Evolutionary conservation across 1,140 invertebrate species (phyloP).

Genomic region (Pentalonia nigronervosa): DNA sequence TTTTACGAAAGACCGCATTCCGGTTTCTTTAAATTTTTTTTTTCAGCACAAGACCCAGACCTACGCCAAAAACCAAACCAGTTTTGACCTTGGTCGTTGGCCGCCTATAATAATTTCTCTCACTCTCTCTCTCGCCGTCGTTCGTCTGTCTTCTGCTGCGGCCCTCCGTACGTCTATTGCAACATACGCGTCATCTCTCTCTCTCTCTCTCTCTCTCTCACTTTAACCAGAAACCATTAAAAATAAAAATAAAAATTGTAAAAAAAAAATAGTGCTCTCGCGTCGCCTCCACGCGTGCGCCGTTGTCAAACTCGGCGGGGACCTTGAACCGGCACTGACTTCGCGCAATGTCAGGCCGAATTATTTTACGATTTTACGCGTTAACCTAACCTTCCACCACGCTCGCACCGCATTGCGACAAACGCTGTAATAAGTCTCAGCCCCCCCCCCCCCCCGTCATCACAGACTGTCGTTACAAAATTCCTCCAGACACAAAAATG

Average conservation of each 20-base stretch:
- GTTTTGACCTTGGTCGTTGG: slow-evolving; percentile 54
- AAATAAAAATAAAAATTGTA: slow-evolving; percentile 45
- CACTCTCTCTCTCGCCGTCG: background rate
- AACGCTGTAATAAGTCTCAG: background rate
- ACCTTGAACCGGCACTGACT: slow-evolving; percentile 47
- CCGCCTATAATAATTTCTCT: slow-evolving; percentile 43
- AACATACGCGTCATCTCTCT: background rate
- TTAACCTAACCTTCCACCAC: slow-evolving; percentile 8
- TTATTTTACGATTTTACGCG: slow-evolving; percentile 55
- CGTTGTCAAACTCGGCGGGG: background rate
- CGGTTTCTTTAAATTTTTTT: slow-evolving; percentile 14
- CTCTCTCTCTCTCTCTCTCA: background rate
- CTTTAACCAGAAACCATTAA: slow-evolving; percentile 27
- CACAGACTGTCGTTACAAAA: slow-evolving; percentile 22
- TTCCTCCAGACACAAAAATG: slow-evolving; percentile 2
- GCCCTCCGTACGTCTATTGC: background rate
- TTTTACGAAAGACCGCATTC: slow-evolving; percentile 23
- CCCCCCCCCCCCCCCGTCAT: background rate
- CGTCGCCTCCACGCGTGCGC: background rate
- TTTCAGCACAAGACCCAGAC: slow-evolving; percentile 48
- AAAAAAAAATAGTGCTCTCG: slow-evolving; percentile 3
- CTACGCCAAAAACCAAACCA: slow-evolving; percentile 54
- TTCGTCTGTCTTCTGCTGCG: background rate
- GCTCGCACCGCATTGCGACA: background rate
- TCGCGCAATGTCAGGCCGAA: slow-evolving; percentile 48